Percentiles rank a stretch among this genome's conserved stretches.
Evolutionary conservation across 1,140 invertebrate genomes (phyloP).

Genomic region (Listronotus bonariensis): DNA sequence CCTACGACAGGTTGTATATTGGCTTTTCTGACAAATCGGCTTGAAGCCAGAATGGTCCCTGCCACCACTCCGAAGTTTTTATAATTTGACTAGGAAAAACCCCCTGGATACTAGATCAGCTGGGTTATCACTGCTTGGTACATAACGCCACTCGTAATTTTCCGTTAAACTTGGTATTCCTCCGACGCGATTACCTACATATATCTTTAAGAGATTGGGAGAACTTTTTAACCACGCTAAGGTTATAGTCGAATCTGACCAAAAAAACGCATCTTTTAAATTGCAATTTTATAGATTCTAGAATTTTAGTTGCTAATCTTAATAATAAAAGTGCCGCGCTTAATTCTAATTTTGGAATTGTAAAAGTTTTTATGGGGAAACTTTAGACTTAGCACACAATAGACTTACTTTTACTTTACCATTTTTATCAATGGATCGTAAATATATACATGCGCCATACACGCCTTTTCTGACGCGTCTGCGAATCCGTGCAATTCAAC

Average conservation of each 20-base stretch:
- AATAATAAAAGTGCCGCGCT: conserved; percentile 16
- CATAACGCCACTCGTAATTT: conserved; percentile 42
- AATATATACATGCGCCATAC: conserved; percentile 53
- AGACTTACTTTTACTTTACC: background rate
- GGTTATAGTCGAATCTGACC: conserved; percentile 38
- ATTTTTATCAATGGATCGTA: conserved; percentile 25
- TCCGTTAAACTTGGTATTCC: conserved; percentile 40
- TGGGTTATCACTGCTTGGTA: conserved; percentile 45
- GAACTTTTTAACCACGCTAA: conserved; percentile 32
- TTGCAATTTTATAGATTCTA: background rate
- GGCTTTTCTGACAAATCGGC: conserved; percentile 23
- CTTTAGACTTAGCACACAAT: conserved; percentile 19
- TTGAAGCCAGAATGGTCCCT: background rate
- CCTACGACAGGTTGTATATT: conserved; percentile 10
- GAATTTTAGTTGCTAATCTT: background rate
- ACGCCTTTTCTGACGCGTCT: conserved; percentile 47
- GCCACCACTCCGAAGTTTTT: too few species aligned
- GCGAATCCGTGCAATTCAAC: conserved; percentile 51
- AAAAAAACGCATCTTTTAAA: conserved; percentile 4
- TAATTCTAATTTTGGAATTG: conserved; percentile 16
- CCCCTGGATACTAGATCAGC: conserved; percentile 46
- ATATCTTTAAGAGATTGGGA: conserved; percentile 39
- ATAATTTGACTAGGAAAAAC: background rate
- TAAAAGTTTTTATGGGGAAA: conserved; percentile 17
- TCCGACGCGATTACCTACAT: conserved; percentile 44